Evolutionary conservation across 2,797 vertebrate genomes (phyloP).

Genomic region (Carapus acus): DNA sequence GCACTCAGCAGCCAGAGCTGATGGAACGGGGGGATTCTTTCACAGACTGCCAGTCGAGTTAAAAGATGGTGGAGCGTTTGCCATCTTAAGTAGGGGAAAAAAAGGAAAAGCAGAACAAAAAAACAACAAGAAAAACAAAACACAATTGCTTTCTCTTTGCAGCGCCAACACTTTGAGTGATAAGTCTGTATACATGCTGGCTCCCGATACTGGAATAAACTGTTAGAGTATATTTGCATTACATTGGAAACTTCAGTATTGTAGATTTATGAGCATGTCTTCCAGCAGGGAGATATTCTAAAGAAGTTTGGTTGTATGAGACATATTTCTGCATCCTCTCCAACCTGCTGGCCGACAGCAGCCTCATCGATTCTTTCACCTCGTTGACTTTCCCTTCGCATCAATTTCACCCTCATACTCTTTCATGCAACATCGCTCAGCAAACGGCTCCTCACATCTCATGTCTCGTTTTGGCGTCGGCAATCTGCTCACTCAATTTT

Average conservation of each 20-base stretch:
- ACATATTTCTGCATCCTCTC: no score
- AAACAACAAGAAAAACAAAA: slow-evolving; percentile 29
- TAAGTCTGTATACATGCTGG: slow-evolving; percentile 25
- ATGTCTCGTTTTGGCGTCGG: no score
- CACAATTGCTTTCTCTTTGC: not conserved
- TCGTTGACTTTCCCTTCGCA: no score
- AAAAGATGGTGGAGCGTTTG: slow-evolving; percentile 23
- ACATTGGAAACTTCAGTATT: slow-evolving; percentile 6
- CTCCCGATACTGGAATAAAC: slow-evolving; percentile 23
- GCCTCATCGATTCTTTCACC: no score
- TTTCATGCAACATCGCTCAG: no score
- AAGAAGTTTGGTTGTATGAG: no score
- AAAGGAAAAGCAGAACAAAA: slow-evolving; percentile 9
- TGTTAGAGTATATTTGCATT: slow-evolving; percentile 19
- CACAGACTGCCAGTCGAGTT: slow-evolving; percentile 37
- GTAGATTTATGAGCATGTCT: not conserved
- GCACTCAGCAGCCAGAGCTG: slow-evolving; percentile 37
- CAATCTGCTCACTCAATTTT: no score
- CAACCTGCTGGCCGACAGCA: no score
- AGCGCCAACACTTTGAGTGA: slow-evolving; percentile 25
- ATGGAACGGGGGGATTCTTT: slow-evolving; percentile 49
- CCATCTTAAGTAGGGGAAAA: slow-evolving; percentile 27
- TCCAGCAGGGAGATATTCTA: no score
- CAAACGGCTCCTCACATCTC: no score
- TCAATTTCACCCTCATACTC: no score